phyloP scores from a whole-genome alignment of 2,888 invertebrate species.

The Sminthurinus aureus region DNA sequence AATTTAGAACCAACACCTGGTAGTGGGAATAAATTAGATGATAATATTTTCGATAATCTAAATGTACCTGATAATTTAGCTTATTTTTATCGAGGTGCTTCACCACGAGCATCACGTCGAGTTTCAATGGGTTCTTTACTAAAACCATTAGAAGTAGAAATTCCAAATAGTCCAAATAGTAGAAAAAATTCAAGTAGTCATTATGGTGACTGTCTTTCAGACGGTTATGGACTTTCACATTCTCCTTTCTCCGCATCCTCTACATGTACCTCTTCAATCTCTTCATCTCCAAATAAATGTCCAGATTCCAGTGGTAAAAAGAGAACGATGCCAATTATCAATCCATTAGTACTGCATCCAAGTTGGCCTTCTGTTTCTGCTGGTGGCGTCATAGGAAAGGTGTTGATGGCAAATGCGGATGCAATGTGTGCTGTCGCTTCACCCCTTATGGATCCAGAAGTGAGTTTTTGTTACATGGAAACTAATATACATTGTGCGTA shows the following conservation, averaged over 20 bases:
- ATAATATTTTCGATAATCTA: constrained; percentile 36
- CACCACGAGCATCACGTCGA: constrained; percentile 77
- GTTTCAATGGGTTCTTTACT: constrained; percentile 91
- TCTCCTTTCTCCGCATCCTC: constrained; percentile 64
- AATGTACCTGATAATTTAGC: constrained; percentile 42
- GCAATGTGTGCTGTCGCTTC: constrained; percentile 78
- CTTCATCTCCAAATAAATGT: constrained; percentile 64
- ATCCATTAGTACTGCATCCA: constrained; percentile 84
- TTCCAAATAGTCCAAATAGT: constrained; percentile 58
- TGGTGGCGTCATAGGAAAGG: constrained; percentile 91
- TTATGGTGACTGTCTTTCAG: constrained; percentile 42
- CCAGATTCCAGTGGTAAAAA: constrained; percentile 67
- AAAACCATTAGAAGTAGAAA: constrained; percentile 70
- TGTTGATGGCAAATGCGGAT: constrained; percentile 93
- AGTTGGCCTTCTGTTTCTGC: constrained; percentile 74
- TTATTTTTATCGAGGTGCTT: constrained; percentile 56
- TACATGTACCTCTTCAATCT: constrained; percentile 66
- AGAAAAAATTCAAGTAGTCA: constrained; percentile 50
- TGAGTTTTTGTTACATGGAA: too few species aligned
- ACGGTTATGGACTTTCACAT: constrained; percentile 50
- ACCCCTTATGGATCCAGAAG: constrained; percentile 89
- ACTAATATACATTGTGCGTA: too few species aligned
- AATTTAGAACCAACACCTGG: not conserved
- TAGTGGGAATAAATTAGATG: constrained; percentile 15
- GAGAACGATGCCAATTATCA: constrained; percentile 85